phyloP scores from a whole-genome alignment of 53 echinoderm and acorn worm genomes.

The Apostichopus leukothele region DNA sequence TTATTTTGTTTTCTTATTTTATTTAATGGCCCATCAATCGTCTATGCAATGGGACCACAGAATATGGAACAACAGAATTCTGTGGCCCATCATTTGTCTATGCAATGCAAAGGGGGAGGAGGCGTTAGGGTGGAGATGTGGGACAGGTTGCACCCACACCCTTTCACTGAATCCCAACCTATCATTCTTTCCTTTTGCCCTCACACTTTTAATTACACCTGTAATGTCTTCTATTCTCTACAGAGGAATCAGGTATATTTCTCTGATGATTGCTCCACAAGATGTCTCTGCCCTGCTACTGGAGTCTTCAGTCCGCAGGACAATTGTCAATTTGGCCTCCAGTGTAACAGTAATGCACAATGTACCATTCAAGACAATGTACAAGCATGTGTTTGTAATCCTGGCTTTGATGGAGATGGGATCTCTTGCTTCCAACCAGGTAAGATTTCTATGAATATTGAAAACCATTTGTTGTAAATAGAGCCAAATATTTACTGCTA shows the following conservation, averaged over 20 bases:
- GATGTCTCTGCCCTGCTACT: not conserved
- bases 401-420: conserved; percentile 9
- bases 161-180: no score
- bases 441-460: not conserved
- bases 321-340: not conserved
- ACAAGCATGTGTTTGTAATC: conserved; percentile 10
- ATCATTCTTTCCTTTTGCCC: not conserved
- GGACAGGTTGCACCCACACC: no score
- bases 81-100: no score
- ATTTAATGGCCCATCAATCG: no score
- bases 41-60: no score
- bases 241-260: not conserved
- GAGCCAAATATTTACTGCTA: no score
- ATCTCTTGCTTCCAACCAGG: not conserved
- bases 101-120: no score
- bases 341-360: not conserved
- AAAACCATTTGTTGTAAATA: no score
- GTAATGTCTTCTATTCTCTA: not conserved
- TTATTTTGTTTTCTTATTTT: no score
- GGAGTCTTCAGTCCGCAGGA: not conserved
- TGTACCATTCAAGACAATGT: not conserved
- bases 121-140: no score
- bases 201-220: no score
- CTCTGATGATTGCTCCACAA: not conserved
- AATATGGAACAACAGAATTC: no score